Percentiles rank a stretch among this genome's conserved stretches.
Evolutionary conservation across 2,113 vertebrate species (phyloP).

Genomic region (Reinhardtius hippoglossoides): DNA sequence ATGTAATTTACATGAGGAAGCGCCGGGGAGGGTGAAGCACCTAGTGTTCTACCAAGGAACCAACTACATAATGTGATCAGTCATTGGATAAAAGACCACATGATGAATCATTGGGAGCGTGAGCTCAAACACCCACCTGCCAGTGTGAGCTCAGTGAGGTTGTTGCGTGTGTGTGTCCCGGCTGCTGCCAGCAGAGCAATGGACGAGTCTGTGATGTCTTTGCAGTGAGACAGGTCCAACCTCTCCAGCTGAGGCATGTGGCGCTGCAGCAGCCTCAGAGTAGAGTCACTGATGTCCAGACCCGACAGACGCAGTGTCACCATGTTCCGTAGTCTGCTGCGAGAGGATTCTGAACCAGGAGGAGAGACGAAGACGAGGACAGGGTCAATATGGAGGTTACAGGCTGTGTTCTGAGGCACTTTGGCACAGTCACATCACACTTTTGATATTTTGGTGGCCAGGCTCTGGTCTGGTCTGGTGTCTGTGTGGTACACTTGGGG

Average conservation of each 20-base stretch:
- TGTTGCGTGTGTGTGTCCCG: conserved; percentile 92
- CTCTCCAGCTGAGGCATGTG: conserved; percentile 94
- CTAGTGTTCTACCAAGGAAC: neutral
- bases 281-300: conserved; percentile 92
- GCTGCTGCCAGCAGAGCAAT: conserved; percentile 90
- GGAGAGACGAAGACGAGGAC: neutral
- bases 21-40: too few species aligned
- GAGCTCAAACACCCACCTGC: conserved; percentile 83
- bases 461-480: neutral
- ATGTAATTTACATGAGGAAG: too few species aligned
- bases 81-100: too few species aligned
- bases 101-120: too few species aligned
- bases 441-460: neutral
- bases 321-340: conserved; percentile 94
- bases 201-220: conserved; percentile 90
- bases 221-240: conserved; percentile 96
- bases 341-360: conserved; percentile 90
- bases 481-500: neutral
- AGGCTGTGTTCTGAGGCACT: neutral
- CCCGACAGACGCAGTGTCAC: conserved; percentile 92
- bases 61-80: too few species aligned
- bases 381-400: neutral
- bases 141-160: conserved; percentile 93
- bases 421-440: neutral
- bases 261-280: conserved; percentile 91